Conservation (phyloP, 1,140 invertebrate species). For the Cryptotermes secundus region DNA sequence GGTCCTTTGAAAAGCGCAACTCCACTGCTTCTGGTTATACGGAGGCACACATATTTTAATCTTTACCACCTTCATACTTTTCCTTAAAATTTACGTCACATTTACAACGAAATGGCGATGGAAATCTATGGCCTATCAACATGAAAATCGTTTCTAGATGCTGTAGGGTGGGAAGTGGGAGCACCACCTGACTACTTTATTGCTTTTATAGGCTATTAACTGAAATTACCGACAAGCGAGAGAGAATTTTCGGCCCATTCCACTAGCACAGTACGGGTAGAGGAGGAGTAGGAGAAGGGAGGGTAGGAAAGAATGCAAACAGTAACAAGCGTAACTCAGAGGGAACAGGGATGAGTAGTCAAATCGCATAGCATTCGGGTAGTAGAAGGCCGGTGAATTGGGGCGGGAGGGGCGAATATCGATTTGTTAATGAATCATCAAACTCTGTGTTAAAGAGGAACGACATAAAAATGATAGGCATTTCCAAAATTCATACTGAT, state of each 20-base stretch:
- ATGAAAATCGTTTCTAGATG: background rate
- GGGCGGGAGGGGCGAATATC: no score
- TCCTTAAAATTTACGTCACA: background rate
- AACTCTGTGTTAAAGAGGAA: no score
- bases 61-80: background rate
- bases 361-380: background rate
- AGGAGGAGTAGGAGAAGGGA: background rate
- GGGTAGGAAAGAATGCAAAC: background rate
- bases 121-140: background rate
- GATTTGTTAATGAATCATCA: background rate
- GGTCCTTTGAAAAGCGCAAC: background rate
- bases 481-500: no score
- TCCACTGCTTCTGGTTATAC: background rate
- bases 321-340: no score
- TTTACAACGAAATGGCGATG: background rate
- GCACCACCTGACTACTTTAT: background rate
- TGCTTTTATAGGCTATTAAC: slow-evolving; percentile 6
- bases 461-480: no score
- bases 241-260: background rate
- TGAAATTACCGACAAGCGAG: slow-evolving; percentile 1
- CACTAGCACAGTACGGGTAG: background rate
- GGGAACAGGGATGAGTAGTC: background rate
- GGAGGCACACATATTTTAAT: background rate
- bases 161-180: background rate
- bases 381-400: background rate